These are phyloP conservation scores for Liparis tanakae DNA, from an alignment of 2,797 vertebrate species.

Conservation along the genomic window DNA sequence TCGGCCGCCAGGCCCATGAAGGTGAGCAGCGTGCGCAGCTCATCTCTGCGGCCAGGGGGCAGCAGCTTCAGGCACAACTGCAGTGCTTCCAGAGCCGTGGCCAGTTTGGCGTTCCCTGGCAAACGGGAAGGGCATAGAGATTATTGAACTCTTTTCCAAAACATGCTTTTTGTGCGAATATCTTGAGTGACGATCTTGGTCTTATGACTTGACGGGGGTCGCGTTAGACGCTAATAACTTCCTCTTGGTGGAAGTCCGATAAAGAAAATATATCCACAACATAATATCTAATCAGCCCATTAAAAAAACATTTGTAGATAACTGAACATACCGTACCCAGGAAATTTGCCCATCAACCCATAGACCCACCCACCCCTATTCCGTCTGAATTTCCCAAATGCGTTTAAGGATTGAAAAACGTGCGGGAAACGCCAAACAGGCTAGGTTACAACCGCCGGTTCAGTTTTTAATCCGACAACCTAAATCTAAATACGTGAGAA, in stretches of 20 bases:
- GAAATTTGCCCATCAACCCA: too few relatives aligned
- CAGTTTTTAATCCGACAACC: not conserved
- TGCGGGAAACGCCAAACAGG: not conserved
- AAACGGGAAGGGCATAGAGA: too few relatives aligned
- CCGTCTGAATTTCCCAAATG: too few relatives aligned
- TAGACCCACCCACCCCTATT: too few relatives aligned
- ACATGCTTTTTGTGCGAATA: not conserved
- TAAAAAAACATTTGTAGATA: too few relatives aligned
- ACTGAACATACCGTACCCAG: too few relatives aligned
- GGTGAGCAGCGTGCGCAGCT: constrained; percentile 88
- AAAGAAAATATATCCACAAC: too few relatives aligned
- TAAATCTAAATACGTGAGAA: not conserved
- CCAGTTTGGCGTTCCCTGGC: constrained; percentile 84
- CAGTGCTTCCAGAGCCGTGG: constrained; percentile 89
- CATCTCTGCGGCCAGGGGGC: constrained; percentile 84
- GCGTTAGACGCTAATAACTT: not conserved
- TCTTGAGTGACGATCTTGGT: not conserved
- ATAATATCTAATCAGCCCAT: too few relatives aligned
- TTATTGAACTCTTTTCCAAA: not conserved
- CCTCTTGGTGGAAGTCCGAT: not conserved
- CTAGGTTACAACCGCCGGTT: not conserved
- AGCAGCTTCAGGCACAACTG: constrained; percentile 94
- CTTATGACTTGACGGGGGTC: not conserved
- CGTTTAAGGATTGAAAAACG: too few relatives aligned
- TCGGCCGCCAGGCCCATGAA: constrained; percentile 92